A percentile compares a stretch with the other conserved stretches of the same genome.
Conservation (phyloP, 2,113 vertebrate genomes). For the Tachuris rubrigastra region DNA sequence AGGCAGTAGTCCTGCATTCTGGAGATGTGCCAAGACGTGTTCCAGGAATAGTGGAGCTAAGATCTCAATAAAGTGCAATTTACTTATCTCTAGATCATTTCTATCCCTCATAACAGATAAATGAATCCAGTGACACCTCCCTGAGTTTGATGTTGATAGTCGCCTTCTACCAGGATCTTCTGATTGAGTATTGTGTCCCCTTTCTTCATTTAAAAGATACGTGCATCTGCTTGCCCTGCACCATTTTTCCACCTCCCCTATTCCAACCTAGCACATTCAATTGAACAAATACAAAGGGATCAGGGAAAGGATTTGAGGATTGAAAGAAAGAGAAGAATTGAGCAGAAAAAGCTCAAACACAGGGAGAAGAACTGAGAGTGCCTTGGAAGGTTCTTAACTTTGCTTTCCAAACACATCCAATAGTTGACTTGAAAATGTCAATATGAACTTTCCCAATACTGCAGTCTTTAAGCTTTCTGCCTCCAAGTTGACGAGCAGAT, state of each 20-base stretch:
- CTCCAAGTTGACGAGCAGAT: neutral
- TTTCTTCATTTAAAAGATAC: neutral
- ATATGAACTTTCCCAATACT: neutral
- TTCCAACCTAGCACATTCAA: neutral
- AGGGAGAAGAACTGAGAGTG: neutral
- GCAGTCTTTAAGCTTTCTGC: neutral
- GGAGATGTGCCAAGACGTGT: too few species aligned
- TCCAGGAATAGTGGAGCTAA: too few species aligned
- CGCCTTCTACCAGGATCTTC: neutral
- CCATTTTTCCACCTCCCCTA: neutral
- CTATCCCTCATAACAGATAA: neutral
- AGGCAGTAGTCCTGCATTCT: too few species aligned
- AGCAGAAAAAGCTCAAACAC: neutral
- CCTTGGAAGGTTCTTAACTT: neutral
- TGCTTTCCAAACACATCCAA: neutral
- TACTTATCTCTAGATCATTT: neutral
- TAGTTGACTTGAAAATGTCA: neutral
- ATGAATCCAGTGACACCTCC: neutral
- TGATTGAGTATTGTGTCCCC: neutral
- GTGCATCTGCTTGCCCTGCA: neutral
- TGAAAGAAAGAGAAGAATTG: neutral
- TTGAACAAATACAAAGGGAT: neutral
- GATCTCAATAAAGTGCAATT: neutral
- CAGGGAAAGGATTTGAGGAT: neutral
- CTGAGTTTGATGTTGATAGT: neutral